These are phyloP conservation scores for Luperina nickerlii DNA, from an alignment of 2,888 invertebrate species.

Conservation along the genomic window DNA sequence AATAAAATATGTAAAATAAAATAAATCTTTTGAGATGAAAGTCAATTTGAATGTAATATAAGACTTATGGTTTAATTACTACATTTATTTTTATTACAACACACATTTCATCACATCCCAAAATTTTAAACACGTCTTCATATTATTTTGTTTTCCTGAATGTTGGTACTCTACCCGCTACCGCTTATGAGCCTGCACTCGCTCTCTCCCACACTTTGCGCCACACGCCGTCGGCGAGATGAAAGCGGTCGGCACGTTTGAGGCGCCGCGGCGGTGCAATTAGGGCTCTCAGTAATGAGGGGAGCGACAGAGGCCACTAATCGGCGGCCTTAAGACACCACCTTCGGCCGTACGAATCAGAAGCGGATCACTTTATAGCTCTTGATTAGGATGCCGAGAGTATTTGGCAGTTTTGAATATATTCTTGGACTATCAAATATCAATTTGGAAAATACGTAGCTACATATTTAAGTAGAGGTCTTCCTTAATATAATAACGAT, in stretches of 20 bases:
- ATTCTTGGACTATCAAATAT: conserved; percentile 12
- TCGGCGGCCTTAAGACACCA: conserved; percentile 73
- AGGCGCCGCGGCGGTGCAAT: conserved; percentile 84
- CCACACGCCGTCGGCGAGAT: conserved; percentile 81
- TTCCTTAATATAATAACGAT: too few species aligned
- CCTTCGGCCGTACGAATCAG: conserved; percentile 62
- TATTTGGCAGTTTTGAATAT: conserved; percentile 42
- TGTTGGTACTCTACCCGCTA: conserved; percentile 5
- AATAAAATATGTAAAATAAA: too few species aligned
- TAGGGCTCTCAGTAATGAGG: conserved; percentile 87
- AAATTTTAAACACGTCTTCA: not conserved
- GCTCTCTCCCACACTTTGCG: conserved; percentile 61
- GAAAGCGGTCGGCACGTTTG: conserved; percentile 88
- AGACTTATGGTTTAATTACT: not conserved
- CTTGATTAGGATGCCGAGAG: conserved; percentile 61
- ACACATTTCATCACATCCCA: not conserved
- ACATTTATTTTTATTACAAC: not conserved
- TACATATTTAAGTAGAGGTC: not conserved
- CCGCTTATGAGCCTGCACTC: conserved; percentile 41
- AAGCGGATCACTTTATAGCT: conserved; percentile 65
- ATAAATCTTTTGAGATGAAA: too few species aligned
- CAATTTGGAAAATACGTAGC: not conserved
- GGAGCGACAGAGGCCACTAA: conserved; percentile 88
- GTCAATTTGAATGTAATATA: too few species aligned
- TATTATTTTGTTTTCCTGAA: too few species aligned